Evolutionary conservation across 2,113 vertebrate species (phyloP).

Genomic region (Geococcyx californianus): DNA sequence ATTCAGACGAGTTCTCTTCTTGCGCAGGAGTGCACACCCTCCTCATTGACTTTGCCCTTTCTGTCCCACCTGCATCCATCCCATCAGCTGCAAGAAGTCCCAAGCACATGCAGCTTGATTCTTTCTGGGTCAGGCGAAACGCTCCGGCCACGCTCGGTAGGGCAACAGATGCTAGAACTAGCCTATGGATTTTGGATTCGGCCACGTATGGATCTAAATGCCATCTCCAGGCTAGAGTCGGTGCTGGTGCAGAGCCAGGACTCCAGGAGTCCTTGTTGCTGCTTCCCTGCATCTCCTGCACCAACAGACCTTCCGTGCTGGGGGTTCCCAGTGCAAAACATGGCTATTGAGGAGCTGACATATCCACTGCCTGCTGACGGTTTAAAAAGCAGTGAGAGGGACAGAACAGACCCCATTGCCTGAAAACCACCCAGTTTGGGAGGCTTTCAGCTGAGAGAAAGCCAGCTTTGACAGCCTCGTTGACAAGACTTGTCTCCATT

Average conservation of each 20-base stretch:
- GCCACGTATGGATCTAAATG: rapidly evolving
- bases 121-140: not conserved
- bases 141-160: rapidly evolving
- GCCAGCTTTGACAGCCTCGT: not conserved
- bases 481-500: not conserved
- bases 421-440: not conserved
- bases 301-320: not conserved
- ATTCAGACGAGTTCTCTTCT: not conserved
- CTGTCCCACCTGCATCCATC: not conserved
- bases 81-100: not conserved
- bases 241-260: not conserved
- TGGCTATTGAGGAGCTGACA: not conserved
- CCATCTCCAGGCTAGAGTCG: not conserved
- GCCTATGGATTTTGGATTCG: not conserved
- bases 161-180: not conserved
- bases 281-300: not conserved
- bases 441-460: not conserved
- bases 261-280: not conserved
- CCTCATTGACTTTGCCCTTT: rapidly evolving
- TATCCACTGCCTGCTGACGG: not conserved
- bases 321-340: not conserved
- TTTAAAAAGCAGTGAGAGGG: not conserved
- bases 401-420: not conserved
- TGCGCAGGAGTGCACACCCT: not conserved
- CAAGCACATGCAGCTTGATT: not conserved